Base-by-base conservation (phyloP, 2,113 vertebrate species). In the Boleophthalmus pectinirostris region DNA sequence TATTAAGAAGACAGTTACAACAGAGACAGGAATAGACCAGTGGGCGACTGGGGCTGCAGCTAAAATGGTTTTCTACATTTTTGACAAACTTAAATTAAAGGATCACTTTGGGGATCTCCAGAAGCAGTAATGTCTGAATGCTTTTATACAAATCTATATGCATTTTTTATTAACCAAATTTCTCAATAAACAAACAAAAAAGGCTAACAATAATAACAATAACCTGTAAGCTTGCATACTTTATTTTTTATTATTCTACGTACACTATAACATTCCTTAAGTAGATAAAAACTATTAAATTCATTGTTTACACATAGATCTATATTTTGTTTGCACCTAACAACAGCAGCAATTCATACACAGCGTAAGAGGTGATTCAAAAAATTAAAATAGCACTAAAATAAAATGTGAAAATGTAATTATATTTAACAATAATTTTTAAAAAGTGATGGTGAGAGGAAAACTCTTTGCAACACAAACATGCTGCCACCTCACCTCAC, bases 401-500 rank as follows among this genome's bases (percentile, higher is more conserved):
- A 21, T 21, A 21, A 21, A 54, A 54, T 10, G 9, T 6, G 49
- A 18, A 16, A 18, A n/a, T 53, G 5, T 53, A 53, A n/a, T 21
- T n/a, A 10, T 21, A n/a, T 54, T 1, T 47, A 47, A 9, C 9
- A 43, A 20, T 8, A 53, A n/a, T n/a, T n/a, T n/a, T n/a, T 29
- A 29, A 54, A 54, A 54, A 54, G 51, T 54, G 51, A 54, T 7
- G 51, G 20, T n/a, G 20, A 54, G 20, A 54, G 9, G 51, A 21
- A 54, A 54, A 54, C 51, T 54, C 51, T 20, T 51, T 54, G 20
- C 51, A 54, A 54, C 51, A 54, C 51, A 54, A 84, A 75, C 72
- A 80, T 43, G 51, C 79, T 80, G 71, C 78, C 66, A 9, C 73
- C 78, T 67, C 63, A 7, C 67, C 6, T 72, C 53, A 58, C 72